These are phyloP conservation scores for Leucoraja ocellata DNA, from an alignment of 2,797 vertebrate species.

Conservation along the genomic window DNA sequence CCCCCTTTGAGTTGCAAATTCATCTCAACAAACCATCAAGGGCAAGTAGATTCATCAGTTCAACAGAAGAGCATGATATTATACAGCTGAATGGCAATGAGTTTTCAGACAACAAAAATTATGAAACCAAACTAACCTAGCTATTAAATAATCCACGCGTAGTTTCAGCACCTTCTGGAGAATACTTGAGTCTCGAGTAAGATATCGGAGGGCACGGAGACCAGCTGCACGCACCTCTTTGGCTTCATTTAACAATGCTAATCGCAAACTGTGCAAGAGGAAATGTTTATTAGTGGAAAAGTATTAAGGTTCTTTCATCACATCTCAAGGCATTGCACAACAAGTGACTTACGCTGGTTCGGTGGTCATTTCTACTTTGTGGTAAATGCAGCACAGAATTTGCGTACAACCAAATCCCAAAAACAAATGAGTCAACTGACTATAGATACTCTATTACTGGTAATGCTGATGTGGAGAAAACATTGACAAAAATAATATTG, in stretches of 20 bases:
- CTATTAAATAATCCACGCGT: constrained; percentile 96
- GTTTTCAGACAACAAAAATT: neutral
- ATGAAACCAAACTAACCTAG: constrained; percentile 66
- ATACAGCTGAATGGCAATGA: neutral
- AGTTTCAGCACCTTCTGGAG: constrained; percentile 91
- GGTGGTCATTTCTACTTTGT: neutral
- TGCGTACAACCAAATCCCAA: neutral
- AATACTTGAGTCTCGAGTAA: constrained; percentile 83
- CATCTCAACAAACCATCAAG: neutral
- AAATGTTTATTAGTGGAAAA: neutral
- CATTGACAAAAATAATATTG: too few relatives aligned
- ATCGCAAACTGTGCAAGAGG: constrained; percentile 66
- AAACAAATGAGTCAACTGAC: neutral
- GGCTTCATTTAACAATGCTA: constrained; percentile 93
- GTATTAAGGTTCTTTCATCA: neutral
- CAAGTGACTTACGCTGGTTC: neutral
- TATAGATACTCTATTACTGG: neutral
- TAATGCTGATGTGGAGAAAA: too few relatives aligned
- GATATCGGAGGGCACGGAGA: constrained; percentile 87
- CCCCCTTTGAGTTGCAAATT: neutral
- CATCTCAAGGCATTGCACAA: neutral
- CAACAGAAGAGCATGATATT: too few relatives aligned
- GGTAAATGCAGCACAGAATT: neutral
- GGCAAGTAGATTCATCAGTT: neutral
- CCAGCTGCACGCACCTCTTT: constrained; percentile 96